Conservation (phyloP, 2,113 vertebrate species). For the Lasiurus cinereus region DNA sequence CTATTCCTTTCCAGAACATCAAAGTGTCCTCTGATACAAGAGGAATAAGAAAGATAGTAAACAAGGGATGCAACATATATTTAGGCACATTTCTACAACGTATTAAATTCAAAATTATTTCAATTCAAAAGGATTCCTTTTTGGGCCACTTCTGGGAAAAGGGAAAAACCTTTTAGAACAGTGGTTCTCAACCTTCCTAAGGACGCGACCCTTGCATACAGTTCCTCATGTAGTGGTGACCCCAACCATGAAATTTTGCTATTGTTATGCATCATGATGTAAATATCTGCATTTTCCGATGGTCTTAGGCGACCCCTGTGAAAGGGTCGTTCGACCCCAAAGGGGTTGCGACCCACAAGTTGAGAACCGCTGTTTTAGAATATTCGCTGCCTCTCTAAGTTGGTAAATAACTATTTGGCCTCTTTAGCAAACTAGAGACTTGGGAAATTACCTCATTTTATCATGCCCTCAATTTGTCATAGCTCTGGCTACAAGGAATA, state of each 20-base stretch:
- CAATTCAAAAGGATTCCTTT: constrained; percentile 15
- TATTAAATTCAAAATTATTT: constrained; percentile 37
- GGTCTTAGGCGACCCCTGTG: no score
- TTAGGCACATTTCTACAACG: not conserved
- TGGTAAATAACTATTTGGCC: constrained; percentile 16
- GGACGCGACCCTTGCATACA: no score
- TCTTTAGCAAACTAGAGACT: not conserved
- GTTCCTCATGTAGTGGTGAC: no score
- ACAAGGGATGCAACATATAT: constrained; percentile 11
- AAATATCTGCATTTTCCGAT: no score
- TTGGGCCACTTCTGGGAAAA: constrained; percentile 21
- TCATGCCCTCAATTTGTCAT: constrained; percentile 50
- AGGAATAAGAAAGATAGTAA: constrained; percentile 64
- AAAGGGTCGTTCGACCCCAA: no score
- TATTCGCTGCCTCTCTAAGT: not conserved
- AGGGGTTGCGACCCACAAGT: no score
- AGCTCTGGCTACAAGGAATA: constrained; percentile 22
- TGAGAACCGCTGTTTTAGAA: not conserved
- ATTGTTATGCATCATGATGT: no score
- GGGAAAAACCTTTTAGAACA: not conserved
- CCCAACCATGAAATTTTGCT: no score
- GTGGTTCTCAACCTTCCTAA: no score
- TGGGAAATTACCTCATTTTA: constrained; percentile 49
- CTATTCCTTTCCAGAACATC: constrained; percentile 95
- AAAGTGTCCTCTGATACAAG: constrained; percentile 90